Percentiles rank a stretch among this genome's conserved stretches.
Conservation (phyloP, 2,797 vertebrate species). For the Otolemur crassicaudatus region DNA sequence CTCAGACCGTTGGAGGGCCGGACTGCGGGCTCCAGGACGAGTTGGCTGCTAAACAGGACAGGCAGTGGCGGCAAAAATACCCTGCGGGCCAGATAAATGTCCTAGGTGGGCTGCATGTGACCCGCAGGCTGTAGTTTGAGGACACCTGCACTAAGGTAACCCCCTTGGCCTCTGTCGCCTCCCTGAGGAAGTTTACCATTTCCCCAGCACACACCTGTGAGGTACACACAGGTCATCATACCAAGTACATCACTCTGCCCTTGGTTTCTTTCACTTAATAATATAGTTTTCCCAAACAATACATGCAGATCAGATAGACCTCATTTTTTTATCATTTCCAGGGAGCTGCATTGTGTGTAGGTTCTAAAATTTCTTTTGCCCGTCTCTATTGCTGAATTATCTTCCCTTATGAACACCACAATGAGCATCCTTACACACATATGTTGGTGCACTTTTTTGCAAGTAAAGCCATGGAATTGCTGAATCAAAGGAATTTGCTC, state of each 20-base stretch:
- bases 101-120: no score
- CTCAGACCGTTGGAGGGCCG: no score
- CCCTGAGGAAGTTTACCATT: neutral
- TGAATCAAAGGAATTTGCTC: neutral
- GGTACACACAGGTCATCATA: neutral
- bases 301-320: no score
- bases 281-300: neutral
- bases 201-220: neutral
- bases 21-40: no score
- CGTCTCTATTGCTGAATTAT: neutral
- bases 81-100: no score
- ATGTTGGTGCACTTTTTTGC: neutral
- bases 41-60: no score
- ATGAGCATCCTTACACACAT: neutral
- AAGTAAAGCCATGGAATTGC: neutral
- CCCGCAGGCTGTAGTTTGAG: no score
- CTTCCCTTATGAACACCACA: neutral
- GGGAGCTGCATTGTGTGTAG: neutral
- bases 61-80: no score
- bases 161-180: neutral
- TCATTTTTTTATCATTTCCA: neutral
- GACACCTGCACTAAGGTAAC: no score
- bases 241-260: neutral
- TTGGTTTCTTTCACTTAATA: no score
- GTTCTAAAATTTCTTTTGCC: neutral